Base-by-base conservation (phyloP, 2,797 vertebrate genomes). In the Cryptoprocta ferox region DNA sequence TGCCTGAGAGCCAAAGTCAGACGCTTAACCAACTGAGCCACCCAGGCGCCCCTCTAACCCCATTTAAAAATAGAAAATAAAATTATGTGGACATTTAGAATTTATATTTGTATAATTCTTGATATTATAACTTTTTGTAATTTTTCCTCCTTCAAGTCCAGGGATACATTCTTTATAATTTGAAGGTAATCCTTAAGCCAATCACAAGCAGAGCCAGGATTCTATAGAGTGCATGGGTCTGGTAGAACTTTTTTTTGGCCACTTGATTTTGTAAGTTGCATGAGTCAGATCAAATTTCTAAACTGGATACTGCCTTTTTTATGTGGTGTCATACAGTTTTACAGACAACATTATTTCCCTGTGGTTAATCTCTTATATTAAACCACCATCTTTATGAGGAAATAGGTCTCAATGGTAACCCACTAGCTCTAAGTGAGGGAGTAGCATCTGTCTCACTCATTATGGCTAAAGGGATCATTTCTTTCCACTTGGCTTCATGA, bases 261-360 rank as follows among this genome's bases (percentile, higher is more conserved):
- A 35, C 42, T 78, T 93, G 28, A 73, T 78, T 95, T 70, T 66
- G 35, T 78, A 53, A 95, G 56, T 63, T 88, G 4, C 21, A 45
- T 50, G 26, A 88, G 59, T 26, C 32, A 94, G 78, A 24, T 61
- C 24, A 82, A 42, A 96, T 75, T 32, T 87, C 70, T 96, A 89
- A 95, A 73, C 30, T 65, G 30, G 24, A n/a, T 56, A 45, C 11
- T 66, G 37, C 59, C 50, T 90, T 61, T 92, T 89, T 42, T 80
- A 75, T 79, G 76, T 80, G 48, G n/a, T 78, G 35, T 30, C 24
- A 16, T 68, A 80, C 8, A 80, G 11, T 92, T 82, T 71, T 42
- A 66, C n/a, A 84, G 59, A 75, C 76, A 81, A 81, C 42, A 65
- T 28, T 6, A 39, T 70, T 89, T 97, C 48, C 79, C 76, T 48